phyloP scores from a whole-genome alignment of 53 echinoderm and acorn worm genomes.

The Stichopus horrens region DNA sequence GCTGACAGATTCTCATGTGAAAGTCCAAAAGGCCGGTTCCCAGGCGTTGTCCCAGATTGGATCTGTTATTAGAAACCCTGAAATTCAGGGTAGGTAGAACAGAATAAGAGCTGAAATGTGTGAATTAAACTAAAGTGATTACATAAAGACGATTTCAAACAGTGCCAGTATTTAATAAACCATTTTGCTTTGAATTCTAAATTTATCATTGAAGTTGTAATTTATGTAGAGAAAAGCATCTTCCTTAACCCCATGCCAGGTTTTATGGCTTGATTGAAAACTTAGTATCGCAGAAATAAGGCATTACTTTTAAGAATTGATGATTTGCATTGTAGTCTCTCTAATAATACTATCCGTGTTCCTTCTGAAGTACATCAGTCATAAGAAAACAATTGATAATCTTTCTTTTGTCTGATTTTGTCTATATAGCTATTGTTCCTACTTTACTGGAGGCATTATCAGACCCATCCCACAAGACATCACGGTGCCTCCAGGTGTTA shows the following conservation, averaged over 20 bases:
- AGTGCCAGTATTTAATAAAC: too few relatives aligned
- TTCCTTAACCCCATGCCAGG: too few relatives aligned
- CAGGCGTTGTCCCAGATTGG: constrained; percentile 97
- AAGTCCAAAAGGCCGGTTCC: constrained; percentile 90
- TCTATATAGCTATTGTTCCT: constrained; percentile 80
- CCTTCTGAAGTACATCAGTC: neutral
- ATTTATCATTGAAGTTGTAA: too few relatives aligned
- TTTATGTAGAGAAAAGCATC: too few relatives aligned
- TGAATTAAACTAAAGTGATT: too few relatives aligned
- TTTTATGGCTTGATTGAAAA: too few relatives aligned
- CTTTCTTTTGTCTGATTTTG: constrained; percentile 4
- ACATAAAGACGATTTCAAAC: too few relatives aligned
- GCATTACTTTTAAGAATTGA: too few relatives aligned
- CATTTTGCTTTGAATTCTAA: too few relatives aligned
- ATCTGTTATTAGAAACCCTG: constrained; percentile 93
- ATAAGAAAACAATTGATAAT: neutral
- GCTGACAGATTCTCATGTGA: constrained; percentile 91
- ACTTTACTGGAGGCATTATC: constrained; percentile 86
- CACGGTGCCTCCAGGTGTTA: constrained; percentile 73
- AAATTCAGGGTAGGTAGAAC: constrained; percentile 80
- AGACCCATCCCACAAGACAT: constrained; percentile 82
- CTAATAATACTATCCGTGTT: neutral
- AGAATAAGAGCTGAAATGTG: too few relatives aligned
- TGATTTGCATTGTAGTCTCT: too few relatives aligned
- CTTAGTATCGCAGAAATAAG: too few relatives aligned